Base-by-base conservation (phyloP, 2,888 invertebrate species). In the Iselma pallidipennis region DNA sequence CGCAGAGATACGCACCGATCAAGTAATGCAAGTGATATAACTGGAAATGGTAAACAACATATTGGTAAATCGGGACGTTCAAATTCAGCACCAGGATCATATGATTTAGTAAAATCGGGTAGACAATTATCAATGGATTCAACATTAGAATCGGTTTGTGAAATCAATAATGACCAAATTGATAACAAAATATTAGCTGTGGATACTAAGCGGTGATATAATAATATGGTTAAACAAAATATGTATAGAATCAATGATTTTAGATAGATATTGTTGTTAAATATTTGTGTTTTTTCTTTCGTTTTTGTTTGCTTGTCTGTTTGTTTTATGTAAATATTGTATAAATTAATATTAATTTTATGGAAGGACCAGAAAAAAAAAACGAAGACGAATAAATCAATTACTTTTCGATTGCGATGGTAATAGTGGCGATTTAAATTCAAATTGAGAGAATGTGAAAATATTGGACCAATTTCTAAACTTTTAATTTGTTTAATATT, bases 61-160 rank as follows among this genome's bases (percentile, higher is more conserved):
- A 77, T 81, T 14, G 79, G 80, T 4, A 69, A 76, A 57, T 77
- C 87, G 33, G 90, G 90, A 2, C 84, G 91, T 52, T 91, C 91
- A 14, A 88, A 91, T 78, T 92, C 92, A 7, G 92, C 92, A 10
- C 92, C 92, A 0, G 89, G 88, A 45, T 87, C 88, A 16, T 90
- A 88, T 68, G 75, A 74, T 55, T 80, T 80, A 77, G 66, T 71
- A 4, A 69, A 45, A 23, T 12, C 73, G 25, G 76, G 76, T 23
- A 70, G 74, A 49, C 81, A 80, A 66, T 63, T 74, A 33, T 76
- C 77, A 1, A 49, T 72, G 7, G 79, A 79, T 37, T 71, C 76
- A 2, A 68, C 76, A 14, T 65, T 78, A 51, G 80, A 80, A 65
- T 72, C 78, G 9, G 80, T 81, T 19, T 75, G 71, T 33, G 81